Percentiles rank a stretch among this genome's conserved stretches.
Evolutionary conservation across 2,888 invertebrate species (phyloP).

Genomic region (Drosophila borealis): DNA sequence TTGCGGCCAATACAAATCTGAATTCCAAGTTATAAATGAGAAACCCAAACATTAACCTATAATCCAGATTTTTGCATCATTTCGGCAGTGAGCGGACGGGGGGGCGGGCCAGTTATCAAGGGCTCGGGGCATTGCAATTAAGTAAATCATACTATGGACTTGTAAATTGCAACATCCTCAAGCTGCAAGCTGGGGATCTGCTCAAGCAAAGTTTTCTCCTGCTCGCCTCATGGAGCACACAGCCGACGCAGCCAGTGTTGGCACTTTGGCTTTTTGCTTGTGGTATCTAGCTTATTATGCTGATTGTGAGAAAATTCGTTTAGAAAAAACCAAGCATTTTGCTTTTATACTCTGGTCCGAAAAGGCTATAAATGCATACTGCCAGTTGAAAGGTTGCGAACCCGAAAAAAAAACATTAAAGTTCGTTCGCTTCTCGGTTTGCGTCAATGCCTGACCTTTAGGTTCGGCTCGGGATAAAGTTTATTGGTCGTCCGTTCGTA

Average conservation of each 20-base stretch:
- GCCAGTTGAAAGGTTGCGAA: too few species aligned
- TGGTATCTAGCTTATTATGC: neutral
- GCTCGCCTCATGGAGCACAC: constrained; percentile 9
- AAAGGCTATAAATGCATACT: too few species aligned
- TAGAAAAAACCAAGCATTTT: neutral
- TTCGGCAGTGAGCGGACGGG: neutral
- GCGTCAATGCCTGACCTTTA: too few species aligned
- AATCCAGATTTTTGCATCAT: constrained; percentile 1
- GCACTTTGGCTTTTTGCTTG: neutral
- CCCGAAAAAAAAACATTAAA: too few species aligned
- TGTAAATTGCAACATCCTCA: constrained; percentile 68
- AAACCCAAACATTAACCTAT: neutral
- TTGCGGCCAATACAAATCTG: constrained; percentile 10
- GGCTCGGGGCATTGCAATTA: constrained; percentile 56
- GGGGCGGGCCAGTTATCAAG: neutral
- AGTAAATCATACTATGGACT: constrained; percentile 61
- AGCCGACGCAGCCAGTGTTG: neutral
- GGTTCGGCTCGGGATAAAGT: too few species aligned
- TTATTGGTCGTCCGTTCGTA: too few species aligned
- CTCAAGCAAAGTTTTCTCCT: constrained; percentile 39
- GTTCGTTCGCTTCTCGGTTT: too few species aligned
- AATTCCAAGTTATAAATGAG: constrained; percentile 16
- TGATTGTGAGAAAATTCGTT: neutral
- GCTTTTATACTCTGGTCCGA: too few species aligned
- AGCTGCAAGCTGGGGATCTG: constrained; percentile 18